Conservation (phyloP, 2,888 invertebrate genomes). For the Synanthedon andrenaeformis region DNA sequence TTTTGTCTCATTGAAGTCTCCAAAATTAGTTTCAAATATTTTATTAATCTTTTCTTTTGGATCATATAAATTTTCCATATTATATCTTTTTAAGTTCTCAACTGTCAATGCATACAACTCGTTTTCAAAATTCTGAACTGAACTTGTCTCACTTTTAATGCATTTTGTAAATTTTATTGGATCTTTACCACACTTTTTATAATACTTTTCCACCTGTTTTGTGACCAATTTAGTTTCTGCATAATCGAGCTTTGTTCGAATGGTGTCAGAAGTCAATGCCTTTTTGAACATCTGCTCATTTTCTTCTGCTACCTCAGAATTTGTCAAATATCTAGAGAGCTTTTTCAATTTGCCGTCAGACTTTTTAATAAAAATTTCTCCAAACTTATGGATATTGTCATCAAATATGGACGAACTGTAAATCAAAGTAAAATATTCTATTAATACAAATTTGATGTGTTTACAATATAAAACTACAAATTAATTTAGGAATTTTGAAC, state of each 20-base stretch:
- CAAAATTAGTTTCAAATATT: slow-evolving; percentile 22
- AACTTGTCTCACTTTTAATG: slow-evolving; percentile 22
- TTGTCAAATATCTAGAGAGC: slow-evolving; percentile 20
- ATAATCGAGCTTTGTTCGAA: slow-evolving; percentile 26
- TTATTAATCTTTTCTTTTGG: slow-evolving; percentile 4
- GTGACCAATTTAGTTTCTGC: slow-evolving; percentile 19
- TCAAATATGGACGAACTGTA: slow-evolving; percentile 45
- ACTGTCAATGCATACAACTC: slow-evolving; percentile 19
- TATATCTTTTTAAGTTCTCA: slow-evolving; percentile 18
- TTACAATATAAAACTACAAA: too few relatives aligned
- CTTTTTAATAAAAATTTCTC: slow-evolving; percentile 30
- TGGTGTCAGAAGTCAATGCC: slow-evolving; percentile 20
- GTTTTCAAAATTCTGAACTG: slow-evolving; percentile 16
- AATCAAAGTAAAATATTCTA: background rate
- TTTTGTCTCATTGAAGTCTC: slow-evolving; percentile 20
- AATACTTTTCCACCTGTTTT: slow-evolving; percentile 20
- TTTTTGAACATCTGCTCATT: slow-evolving; percentile 28
- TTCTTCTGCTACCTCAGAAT: slow-evolving; percentile 24
- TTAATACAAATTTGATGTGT: background rate
- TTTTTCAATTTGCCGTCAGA: slow-evolving; percentile 18
- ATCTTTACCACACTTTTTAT: slow-evolving; percentile 9
- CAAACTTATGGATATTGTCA: slow-evolving; percentile 45
- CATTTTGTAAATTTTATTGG: slow-evolving; percentile 12
- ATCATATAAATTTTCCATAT: slow-evolving; percentile 3
- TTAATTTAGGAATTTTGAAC: background rate